Evolutionary conservation across 2,113 vertebrate genomes (phyloP).

Genomic region (Dasyurus viverrinus): DNA sequence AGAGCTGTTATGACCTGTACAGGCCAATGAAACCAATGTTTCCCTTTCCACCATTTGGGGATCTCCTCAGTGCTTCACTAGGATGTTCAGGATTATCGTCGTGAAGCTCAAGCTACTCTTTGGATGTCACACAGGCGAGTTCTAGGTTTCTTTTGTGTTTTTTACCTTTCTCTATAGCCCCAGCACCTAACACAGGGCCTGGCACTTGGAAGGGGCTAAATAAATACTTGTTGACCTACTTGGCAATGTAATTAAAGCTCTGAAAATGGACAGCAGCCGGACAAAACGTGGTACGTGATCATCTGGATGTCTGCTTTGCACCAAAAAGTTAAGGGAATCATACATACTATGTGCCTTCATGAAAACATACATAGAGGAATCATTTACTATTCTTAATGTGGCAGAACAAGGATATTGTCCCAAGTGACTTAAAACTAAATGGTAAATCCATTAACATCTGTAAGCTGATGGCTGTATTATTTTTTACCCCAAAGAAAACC

Average conservation of each 20-base stretch:
- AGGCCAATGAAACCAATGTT: not conserved
- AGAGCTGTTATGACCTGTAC: not conserved
- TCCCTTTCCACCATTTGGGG: not conserved
- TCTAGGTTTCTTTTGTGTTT: not conserved
- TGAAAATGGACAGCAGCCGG: not conserved
- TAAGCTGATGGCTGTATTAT: not conserved
- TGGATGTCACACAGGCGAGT: accelerated
- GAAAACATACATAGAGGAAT: not conserved
- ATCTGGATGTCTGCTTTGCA: not conserved
- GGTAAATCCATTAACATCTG: not conserved
- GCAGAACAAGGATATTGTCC: not conserved
- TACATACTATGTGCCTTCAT: not conserved
- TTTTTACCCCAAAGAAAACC: not conserved
- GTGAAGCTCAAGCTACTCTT: not conserved
- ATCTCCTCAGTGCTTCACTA: not conserved
- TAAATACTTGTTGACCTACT: not conserved
- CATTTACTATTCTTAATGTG: not conserved
- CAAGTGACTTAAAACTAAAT: not conserved
- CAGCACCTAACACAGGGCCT: not conserved
- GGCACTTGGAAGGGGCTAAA: not conserved
- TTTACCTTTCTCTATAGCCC: not conserved
- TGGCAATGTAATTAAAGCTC: not conserved
- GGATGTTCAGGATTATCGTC: not conserved
- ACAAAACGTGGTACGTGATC: not conserved
- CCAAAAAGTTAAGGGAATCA: not conserved